Conservation (phyloP, 1,140 invertebrate genomes). For the Formica exsecta region DNA sequence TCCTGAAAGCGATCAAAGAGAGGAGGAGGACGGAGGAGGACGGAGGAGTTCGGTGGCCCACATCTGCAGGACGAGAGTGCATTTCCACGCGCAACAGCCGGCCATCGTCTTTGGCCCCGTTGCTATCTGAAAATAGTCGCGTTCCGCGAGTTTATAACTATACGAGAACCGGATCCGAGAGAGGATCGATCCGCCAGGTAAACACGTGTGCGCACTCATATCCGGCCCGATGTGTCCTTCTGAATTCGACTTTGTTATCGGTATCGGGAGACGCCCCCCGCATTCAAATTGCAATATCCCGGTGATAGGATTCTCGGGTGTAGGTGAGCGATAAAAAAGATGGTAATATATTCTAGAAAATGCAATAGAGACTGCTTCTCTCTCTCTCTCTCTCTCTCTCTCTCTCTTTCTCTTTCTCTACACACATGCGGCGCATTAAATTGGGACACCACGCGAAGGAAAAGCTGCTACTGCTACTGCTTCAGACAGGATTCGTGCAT, state of each 20-base stretch:
- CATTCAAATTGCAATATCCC: conserved; percentile 47
- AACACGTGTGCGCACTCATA: conserved; percentile 53
- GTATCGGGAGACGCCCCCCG: not conserved
- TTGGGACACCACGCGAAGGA: not conserved
- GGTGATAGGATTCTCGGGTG: not conserved
- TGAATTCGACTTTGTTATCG: conserved; percentile 48
- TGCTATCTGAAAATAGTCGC: conserved; percentile 34
- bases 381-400: too few species aligned
- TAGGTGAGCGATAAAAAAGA: conserved; percentile 37
- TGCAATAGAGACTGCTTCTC: conserved; percentile 20
- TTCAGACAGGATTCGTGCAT: not conserved
- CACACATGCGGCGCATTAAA: conserved; percentile 21
- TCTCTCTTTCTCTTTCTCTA: too few species aligned
- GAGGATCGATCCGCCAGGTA: conserved; percentile 51
- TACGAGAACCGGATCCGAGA: conserved; percentile 7
- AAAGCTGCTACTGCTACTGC: too few species aligned
- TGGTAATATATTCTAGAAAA: conserved; percentile 48
- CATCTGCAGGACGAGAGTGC: conserved; percentile 20
- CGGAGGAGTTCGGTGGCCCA: not conserved
- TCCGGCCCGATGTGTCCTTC: conserved; percentile 37
- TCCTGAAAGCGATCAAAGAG: conserved; percentile 29
- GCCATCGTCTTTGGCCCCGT: conserved; percentile 21
- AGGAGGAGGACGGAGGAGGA: too few species aligned
- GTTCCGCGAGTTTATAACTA: conserved; percentile 49
- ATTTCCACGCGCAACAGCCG: conserved; percentile 45